Percentiles rank a stretch among this genome's conserved stretches.
These are phyloP conservation scores for Caiman crocodilus DNA, from an alignment of 2,797 vertebrate species.

Conservation along the genomic window DNA sequence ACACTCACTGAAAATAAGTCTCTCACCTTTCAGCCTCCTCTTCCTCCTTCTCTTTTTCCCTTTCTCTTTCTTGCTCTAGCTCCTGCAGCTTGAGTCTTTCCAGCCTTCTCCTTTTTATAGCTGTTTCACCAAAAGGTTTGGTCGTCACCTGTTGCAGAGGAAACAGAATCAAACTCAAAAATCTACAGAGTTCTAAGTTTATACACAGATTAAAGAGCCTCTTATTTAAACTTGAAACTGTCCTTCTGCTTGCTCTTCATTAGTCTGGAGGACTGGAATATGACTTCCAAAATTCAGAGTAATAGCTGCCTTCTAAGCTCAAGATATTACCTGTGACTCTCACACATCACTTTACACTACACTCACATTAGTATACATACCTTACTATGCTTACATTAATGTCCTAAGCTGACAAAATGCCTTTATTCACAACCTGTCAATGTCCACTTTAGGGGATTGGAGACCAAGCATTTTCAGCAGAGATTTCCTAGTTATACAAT, in stretches of 20 bases:
- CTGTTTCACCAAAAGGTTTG: conserved; percentile 80
- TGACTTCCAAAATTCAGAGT: not conserved
- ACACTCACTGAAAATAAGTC: conserved; percentile 34
- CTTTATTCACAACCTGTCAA: not conserved
- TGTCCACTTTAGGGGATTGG: not conserved
- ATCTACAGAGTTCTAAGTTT: not conserved
- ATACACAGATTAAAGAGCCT: not conserved
- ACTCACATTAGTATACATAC: not conserved
- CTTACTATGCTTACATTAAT: not conserved
- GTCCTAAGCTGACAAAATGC: not conserved
- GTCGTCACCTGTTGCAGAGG: conserved; percentile 78
- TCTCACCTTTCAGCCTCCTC: conserved; percentile 79
- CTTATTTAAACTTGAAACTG: rapidly evolving
- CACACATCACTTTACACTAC: not conserved
- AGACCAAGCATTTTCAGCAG: not conserved
- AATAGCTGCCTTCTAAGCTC: not conserved
- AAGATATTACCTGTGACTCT: not conserved
- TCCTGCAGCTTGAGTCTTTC: conserved; percentile 82
- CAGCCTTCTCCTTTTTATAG: conserved; percentile 76
- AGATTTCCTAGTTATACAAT: not conserved
- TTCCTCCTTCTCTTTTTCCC: conserved; percentile 68
- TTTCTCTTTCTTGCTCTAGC: conserved; percentile 77
- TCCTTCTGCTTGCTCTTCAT: not conserved
- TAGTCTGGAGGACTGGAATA: not conserved
- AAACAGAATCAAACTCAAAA: conserved; percentile 57